phyloP scores from a whole-genome alignment of 2,797 vertebrate species.

The Channallabes apus region DNA sequence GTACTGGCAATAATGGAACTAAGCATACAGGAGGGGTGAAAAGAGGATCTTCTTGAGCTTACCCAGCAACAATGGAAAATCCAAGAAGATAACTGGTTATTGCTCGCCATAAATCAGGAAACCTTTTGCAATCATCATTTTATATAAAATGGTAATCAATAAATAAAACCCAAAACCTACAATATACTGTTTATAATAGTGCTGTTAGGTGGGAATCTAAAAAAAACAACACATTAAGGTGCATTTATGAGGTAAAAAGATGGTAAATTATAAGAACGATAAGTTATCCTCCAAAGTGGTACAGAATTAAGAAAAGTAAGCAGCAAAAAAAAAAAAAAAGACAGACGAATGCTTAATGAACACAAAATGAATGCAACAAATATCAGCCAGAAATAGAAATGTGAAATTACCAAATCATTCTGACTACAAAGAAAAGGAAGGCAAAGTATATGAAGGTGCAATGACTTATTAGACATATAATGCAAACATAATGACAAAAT shows the following conservation, averaged over 20 bases:
- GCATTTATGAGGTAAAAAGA: too few relatives aligned
- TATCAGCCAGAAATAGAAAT: neutral
- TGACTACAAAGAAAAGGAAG: neutral
- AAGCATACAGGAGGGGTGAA: neutral
- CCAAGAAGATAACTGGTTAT: neutral
- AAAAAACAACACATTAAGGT: too few relatives aligned
- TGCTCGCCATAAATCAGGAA: neutral
- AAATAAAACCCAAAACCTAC: too few relatives aligned
- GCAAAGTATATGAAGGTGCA: too few relatives aligned
- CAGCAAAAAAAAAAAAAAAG: neutral
- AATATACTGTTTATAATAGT: too few relatives aligned
- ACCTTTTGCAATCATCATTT: neutral
- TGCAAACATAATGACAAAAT: neutral
- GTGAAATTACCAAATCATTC: neutral
- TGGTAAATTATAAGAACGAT: too few relatives aligned
- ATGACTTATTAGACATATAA: neutral
- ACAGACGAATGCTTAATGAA: neutral
- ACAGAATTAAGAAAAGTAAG: neutral
- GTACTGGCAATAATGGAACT: neutral
- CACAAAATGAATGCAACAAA: neutral
- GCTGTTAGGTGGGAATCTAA: too few relatives aligned
- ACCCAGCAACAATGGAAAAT: neutral
- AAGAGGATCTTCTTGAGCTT: neutral
- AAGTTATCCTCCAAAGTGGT: neutral
- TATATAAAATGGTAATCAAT: too few relatives aligned